Conservation (phyloP, 37 sponge, comb jelly and placozoan species). For the Agelas oroides region DNA sequence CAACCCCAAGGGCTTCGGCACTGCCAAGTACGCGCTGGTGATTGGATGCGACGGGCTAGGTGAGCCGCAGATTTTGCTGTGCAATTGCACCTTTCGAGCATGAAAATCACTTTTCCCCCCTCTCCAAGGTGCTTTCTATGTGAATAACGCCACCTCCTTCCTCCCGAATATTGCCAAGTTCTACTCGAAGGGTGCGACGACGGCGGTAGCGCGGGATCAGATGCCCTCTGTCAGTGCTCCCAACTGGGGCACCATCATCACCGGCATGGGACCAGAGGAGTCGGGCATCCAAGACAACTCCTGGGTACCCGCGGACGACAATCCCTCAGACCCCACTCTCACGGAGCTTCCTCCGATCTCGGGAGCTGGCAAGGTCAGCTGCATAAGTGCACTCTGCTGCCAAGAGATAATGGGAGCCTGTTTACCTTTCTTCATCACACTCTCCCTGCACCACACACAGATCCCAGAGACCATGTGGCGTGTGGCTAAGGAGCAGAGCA, state of each 20-base stretch:
- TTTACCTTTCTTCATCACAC: too few species aligned
- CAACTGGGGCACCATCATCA: constrained; percentile 38
- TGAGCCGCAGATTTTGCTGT: constrained; percentile 12
- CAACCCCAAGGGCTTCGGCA: constrained; percentile 23
- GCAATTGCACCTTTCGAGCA: not conserved
- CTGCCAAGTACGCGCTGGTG: constrained; percentile 31
- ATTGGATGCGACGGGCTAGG: constrained; percentile 47
- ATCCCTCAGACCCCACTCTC: not conserved
- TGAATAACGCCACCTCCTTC: constrained; percentile 47
- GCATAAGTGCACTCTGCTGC: too few species aligned
- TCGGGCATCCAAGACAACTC: constrained; percentile 15
- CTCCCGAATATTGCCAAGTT: constrained; percentile 32
- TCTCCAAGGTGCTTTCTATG: constrained; percentile 22
- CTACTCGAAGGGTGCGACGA: constrained; percentile 9
- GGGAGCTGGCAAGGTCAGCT: constrained; percentile 14
- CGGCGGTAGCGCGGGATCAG: constrained; percentile 15
- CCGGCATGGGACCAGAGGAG: constrained; percentile 39
- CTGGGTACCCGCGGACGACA: constrained; percentile 34
- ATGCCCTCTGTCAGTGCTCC: constrained; percentile 54
- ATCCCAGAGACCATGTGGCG: constrained; percentile 51
- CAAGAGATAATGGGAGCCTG: too few species aligned
- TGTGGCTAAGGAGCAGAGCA: constrained; percentile 29
- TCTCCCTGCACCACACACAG: not conserved
- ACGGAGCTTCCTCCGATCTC: constrained; percentile 5
- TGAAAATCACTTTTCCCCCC: too few species aligned